Base-by-base conservation (phyloP, 2,113 vertebrate species). In the Eurystomus gularis region DNA sequence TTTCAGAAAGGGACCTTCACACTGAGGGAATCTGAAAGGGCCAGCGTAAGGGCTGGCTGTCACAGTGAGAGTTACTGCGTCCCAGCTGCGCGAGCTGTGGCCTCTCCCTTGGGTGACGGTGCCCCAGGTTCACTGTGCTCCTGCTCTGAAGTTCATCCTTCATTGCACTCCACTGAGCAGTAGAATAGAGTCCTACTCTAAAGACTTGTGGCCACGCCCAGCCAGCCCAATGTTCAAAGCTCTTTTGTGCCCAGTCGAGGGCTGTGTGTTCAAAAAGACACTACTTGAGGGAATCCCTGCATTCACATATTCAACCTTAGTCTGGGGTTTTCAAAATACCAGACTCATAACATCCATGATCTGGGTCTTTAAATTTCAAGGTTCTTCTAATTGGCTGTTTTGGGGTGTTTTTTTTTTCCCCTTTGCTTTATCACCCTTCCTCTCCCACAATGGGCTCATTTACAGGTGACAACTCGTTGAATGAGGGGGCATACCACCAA, bases 51-150 rank as follows among this genome's bases (percentile, higher is more conserved):
- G 2, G 60, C 13, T 62, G 65, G 9, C 25, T 44, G 49, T 39
- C 4, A 1, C 40, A 33, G 25, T 13, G 44, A 26, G 49, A 29
- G 14, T n/a, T 29, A 16, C 44, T 15, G 3, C 0, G 2, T 51
- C 35, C 35, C 17, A 33, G 21, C 23, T 33, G 17, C 1, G 3
- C 31, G 42, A 71, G 29, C 33, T 40, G 17, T 10, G 17, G 11
- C 29, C 4, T 55, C 33, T 70, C 8, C 28, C 49, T 16, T 5
- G 29, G 20, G 66, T 33, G 31, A 54, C 4, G 10, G 49, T 58
- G 35, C 25, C 29, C n/a, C 29, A 42, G 14, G 21, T 44, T 73
- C 71, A 33, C 15, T 21, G 31, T 15, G 48, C 9, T 73, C 13
- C 31, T 44, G 33, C 65, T 82, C 65, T 31, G 40, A 72, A 46